Base-by-base conservation (phyloP, 2,113 vertebrate genomes). In the Thomomys bottae region DNA sequence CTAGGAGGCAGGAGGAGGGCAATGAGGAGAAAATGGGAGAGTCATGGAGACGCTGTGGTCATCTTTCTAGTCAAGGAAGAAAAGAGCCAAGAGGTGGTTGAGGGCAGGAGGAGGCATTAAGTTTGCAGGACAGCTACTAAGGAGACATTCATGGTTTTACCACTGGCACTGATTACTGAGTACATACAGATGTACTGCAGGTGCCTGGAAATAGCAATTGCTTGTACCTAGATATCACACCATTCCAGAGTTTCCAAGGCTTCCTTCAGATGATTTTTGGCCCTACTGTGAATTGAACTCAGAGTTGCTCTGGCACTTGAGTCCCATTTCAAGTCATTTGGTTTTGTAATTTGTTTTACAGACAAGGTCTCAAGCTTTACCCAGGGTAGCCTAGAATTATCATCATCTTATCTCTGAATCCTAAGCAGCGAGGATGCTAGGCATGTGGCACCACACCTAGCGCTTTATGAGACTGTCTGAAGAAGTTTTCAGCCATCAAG, bases 1-100 rank as follows among this genome's bases (percentile, higher is more conserved):
- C 20, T 6, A 1, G 0, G 2, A 59, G 26, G 71, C 23, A 40
- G 78, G 81, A 40, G 49, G 14, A 64, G 49, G 34, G 61, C 28
- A 49, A 9, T 6, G 28, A 59, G 54, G 21, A 42, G 61, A 64
- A 49, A 61, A 2, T 32, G 42, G 71, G 26, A 42, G 7, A 66
- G n/a, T 20, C 5, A 0, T 11, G 77, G 59, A 80, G 10, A 63
- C 15, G 4, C 4, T 0, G 3, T n/a, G 36, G 49, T 14, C 38
- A 7, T 38, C 32, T 91, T 8, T 75, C 26, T 14, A 66, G 26
- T 34, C 6, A 8, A 14, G 71, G 26, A 21, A 34, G 30, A 67
- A 66, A 32, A 21, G n/a, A 28, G 36, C 21, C 17, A 49, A 59
- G 83, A 59, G 45, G 57, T 59, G 34, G 24, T 2, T 8, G 2